A percentile compares a stretch with the other conserved stretches of the same genome.
Evolutionary conservation across 2,797 vertebrate genomes (phyloP).

Genomic region (Crocodylus rhombifer): DNA sequence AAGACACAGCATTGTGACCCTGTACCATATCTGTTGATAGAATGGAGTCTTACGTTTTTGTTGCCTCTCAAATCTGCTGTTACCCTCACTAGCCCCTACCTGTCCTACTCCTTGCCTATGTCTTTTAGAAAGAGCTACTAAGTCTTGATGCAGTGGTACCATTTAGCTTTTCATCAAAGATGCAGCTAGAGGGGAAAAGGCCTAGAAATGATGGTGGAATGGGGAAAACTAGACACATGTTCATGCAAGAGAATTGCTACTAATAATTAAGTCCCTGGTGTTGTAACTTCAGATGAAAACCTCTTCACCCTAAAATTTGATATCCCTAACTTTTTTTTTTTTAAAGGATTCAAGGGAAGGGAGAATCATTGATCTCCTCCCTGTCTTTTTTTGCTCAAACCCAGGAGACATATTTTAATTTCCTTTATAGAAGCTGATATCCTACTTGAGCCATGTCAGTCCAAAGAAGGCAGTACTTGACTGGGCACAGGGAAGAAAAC

Average conservation of each 20-base stretch:
- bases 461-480: not conserved
- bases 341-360: not conserved
- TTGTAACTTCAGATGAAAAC: not conserved
- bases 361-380: not conserved
- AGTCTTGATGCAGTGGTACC: not conserved
- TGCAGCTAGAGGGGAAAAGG: not conserved
- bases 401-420: not conserved
- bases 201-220: not conserved
- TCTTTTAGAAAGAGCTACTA: not conserved
- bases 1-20: rapidly evolving
- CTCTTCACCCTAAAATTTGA: not conserved
- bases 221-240: not conserved
- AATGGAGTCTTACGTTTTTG: not conserved
- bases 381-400: not conserved
- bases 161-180: not conserved
- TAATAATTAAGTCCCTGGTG: not conserved
- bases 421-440: constrained; percentile 4
- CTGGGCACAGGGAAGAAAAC: not conserved
- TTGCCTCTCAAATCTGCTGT: not conserved
- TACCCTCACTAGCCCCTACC: not conserved
- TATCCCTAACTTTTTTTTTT: not conserved
- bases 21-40: not conserved
- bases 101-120: not conserved
- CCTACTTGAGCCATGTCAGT: not conserved
- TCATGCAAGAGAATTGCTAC: not conserved